Percentiles rank a stretch among this genome's conserved stretches.
These are phyloP conservation scores for Synodontis membranacea DNA, from an alignment of 2,113 vertebrate species.

Conservation along the genomic window DNA sequence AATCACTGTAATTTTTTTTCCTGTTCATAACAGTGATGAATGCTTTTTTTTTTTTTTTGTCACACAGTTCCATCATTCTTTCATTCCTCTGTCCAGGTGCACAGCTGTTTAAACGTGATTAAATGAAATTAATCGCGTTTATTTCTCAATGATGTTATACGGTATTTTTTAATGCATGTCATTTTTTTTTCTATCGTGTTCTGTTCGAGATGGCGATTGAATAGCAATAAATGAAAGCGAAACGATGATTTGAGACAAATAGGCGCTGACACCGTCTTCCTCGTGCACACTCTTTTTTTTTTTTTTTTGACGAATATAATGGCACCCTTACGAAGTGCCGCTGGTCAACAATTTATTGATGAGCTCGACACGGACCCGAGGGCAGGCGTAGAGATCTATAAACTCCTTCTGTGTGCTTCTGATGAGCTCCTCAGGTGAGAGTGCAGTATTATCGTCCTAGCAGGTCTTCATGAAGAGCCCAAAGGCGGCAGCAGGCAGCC, in stretches of 20 bases:
- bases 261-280: neutral
- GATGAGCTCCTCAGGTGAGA: conserved; percentile 7
- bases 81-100: neutral
- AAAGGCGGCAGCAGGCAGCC: conserved; percentile 20
- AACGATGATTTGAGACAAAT: neutral
- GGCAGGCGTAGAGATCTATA: conserved; percentile 16
- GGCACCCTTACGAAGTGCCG: neutral
- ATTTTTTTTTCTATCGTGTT: neutral
- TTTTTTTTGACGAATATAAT: neutral
- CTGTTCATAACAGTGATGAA: neutral
- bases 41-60: neutral
- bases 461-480: neutral
- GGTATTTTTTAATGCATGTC: neutral
- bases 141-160: neutral
- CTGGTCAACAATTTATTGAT: neutral
- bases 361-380: neutral
- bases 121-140: neutral
- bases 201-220: neutral
- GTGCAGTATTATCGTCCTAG: neutral
- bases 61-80: neutral
- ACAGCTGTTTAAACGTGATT: neutral
- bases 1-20: neutral
- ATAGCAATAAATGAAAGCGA: neutral
- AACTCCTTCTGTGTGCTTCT: neutral
- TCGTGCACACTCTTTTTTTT: no score